Evolutionary conservation across 2,888 invertebrate genomes (phyloP), one percentile per base, ranked within the genome.

Genomic region (Epirrhoe tristata): DNA sequence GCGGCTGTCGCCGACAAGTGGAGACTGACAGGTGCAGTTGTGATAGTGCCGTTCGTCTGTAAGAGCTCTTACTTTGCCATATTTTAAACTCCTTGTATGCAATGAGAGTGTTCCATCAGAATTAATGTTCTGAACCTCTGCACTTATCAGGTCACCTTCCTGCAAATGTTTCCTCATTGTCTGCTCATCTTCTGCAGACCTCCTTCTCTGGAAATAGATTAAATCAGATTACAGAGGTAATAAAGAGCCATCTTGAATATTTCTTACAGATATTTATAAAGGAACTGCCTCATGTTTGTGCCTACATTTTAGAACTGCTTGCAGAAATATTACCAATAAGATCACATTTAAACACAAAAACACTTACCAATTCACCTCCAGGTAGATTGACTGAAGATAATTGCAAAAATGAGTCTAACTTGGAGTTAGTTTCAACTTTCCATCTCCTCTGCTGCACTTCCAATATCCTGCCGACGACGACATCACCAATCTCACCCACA

Each of bases 141-240:
- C 99, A 90, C 98, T 98, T 69, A 99, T 98, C 0, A 99, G 94
- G 90, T 99, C 99, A 16, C 98, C 98, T 90, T 99, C 98, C 85
- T 97, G 96, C 56, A 99, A 92, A 87, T 98, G 98, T 73, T 97
- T 96, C 62, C 99, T 94, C 99, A 99, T 99, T 95, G 98, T 97
- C 83, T 98, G 97, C 86, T 99, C 99, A 94, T 99, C 99, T 93
- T 99, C 99, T 5, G 96, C 97, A 4, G 97, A 98, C 81, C 98
- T 95, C 62, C 98, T 94, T 71, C 99, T 95, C 96, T 98, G 84
- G 14, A 74, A 78, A 63, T 16, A 16, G 48, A 24, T 24, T 24
- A 24, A 24, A 24, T 24, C 24, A 2, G 24, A 24, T 24, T 24
- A 24, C 24, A 24, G 3, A 24, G 24, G 24, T 24, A n/a, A 24